These are phyloP conservation scores for Hydrotaea cyrtoneurina DNA, from an alignment of 2,888 invertebrate genomes.

Conservation along the genomic window DNA sequence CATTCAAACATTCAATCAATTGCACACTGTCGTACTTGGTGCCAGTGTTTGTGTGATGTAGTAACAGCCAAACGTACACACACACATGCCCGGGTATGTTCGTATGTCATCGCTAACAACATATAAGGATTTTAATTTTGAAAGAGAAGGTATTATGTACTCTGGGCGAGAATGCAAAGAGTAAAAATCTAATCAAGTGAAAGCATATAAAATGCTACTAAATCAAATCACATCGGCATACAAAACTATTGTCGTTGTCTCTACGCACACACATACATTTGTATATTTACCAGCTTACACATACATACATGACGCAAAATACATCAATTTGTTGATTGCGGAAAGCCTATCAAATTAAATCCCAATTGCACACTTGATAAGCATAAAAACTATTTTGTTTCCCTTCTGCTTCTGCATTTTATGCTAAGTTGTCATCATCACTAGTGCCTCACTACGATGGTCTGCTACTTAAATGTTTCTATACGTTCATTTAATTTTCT, in stretches of 20 bases:
- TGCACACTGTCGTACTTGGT: neutral
- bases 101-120: constrained; percentile 28
- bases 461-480: neutral
- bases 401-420: neutral
- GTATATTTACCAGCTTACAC: neutral
- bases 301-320: neutral
- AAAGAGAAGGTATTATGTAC: constrained; percentile 39
- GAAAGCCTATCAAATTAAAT: constrained; percentile 57
- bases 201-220: constrained; percentile 42
- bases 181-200: constrained; percentile 45
- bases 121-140: constrained; percentile 37
- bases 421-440: neutral
- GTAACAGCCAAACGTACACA: neutral
- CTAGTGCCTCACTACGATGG: too few species aligned
- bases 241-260: neutral
- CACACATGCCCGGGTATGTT: neutral
- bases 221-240: constrained; percentile 40
- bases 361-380: constrained; percentile 58
- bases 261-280: constrained; percentile 1
- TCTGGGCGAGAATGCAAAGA: constrained; percentile 26
- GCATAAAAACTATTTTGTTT: constrained; percentile 10
- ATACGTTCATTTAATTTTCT: too few species aligned
- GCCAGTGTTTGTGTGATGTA: neutral
- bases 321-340: constrained; percentile 28
- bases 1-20: neutral